These are phyloP conservation scores for Onychomys torridus DNA, from an alignment of 2,797 vertebrate genomes.

Conservation along the genomic window DNA sequence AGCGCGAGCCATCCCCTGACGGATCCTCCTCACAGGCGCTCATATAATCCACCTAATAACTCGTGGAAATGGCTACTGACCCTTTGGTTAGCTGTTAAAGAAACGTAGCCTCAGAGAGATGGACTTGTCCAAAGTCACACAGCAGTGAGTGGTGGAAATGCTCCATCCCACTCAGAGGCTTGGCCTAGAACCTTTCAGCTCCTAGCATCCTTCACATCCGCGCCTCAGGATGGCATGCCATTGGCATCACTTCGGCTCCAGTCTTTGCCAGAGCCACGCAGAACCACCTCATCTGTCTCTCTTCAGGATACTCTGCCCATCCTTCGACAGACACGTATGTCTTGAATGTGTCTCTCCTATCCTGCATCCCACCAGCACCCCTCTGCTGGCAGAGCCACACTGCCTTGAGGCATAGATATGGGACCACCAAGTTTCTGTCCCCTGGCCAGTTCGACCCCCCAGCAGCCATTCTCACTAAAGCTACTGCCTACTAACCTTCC, in stretches of 20 bases:
- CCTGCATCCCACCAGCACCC: background rate
- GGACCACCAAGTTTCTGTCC: background rate
- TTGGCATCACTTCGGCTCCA: background rate
- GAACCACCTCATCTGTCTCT: background rate
- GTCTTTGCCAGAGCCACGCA: background rate
- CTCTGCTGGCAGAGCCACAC: rapidly evolving
- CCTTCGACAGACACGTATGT: background rate
- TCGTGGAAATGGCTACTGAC: background rate
- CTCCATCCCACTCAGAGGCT: background rate
- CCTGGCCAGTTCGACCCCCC: background rate
- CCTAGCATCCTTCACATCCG: rapidly evolving
- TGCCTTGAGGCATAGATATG: rapidly evolving
- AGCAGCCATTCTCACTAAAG: background rate
- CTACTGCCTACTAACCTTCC: background rate
- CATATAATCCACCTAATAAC: background rate
- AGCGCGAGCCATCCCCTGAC: background rate
- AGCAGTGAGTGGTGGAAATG: background rate
- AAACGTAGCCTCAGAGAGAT: background rate
- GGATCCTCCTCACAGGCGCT: background rate
- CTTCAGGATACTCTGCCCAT: background rate
- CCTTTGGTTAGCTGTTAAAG: background rate
- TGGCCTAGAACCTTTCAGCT: background rate
- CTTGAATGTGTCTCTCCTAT: background rate
- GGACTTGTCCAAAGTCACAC: background rate
- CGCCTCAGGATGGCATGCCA: background rate